Evolutionary conservation across 2,888 invertebrate species (phyloP).

Genomic region (Bugulina stolonifera): DNA sequence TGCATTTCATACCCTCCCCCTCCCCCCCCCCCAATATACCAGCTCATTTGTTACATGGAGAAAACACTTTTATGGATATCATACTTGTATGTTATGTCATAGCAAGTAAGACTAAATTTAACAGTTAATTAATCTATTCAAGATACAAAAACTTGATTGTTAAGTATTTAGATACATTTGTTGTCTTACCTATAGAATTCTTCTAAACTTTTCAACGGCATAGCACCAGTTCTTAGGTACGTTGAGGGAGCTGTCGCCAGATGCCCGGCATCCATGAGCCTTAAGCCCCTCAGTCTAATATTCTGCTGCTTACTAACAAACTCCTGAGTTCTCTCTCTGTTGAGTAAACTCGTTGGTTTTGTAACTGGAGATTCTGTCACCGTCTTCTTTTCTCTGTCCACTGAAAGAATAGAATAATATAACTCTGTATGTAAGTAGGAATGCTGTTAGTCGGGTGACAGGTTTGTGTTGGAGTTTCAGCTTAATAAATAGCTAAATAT

Average conservation of each 20-base stretch:
- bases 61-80: no score
- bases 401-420: not conserved
- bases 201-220: not conserved
- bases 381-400: slow-evolving; percentile 16
- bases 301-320: slow-evolving; percentile 18
- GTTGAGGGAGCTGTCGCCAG: slow-evolving; percentile 6
- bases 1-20: no score
- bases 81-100: no score
- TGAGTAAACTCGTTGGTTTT: slow-evolving; percentile 20
- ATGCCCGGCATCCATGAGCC: slow-evolving; percentile 10
- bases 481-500: no score
- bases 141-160: no score
- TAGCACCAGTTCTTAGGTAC: not conserved
- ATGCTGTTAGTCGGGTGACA: no score
- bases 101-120: no score
- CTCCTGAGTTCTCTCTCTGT: slow-evolving; percentile 12
- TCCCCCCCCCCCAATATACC: no score
- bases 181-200: slow-evolving; percentile 3
- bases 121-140: no score
- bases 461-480: no score
- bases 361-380: slow-evolving; percentile 14
- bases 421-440: no score
- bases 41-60: no score
- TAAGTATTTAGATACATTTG: not conserved
- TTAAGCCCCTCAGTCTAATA: slow-evolving; percentile 16